Conservation (phyloP, 2,797 vertebrate genomes). For the Pagetopsis macropterus region DNA sequence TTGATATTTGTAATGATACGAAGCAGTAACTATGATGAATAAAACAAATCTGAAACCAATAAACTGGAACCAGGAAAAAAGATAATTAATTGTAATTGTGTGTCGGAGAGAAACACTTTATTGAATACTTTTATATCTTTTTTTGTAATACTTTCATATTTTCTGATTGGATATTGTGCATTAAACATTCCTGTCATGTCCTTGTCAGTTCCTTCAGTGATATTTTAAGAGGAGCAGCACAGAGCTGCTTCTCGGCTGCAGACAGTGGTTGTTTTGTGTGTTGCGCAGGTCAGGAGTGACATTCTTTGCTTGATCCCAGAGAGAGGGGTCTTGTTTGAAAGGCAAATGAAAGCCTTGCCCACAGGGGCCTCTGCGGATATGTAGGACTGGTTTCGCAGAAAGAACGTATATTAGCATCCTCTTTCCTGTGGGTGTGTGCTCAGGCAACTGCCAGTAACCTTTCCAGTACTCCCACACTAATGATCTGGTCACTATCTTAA, state of each 20-base stretch:
- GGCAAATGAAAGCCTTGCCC: constrained; percentile 63
- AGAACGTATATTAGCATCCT: constrained; percentile 36
- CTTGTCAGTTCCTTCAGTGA: constrained; percentile 6
- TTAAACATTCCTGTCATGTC: too few relatives aligned
- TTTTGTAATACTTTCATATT: too few relatives aligned
- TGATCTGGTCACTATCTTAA: constrained; percentile 27
- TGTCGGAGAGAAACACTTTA: too few relatives aligned
- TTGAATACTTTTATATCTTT: too few relatives aligned
- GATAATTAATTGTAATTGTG: too few relatives aligned
- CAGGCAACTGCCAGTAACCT: constrained; percentile 25
- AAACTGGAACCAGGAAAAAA: not conserved
- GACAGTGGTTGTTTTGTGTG: constrained; percentile 63
- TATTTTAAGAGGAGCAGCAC: constrained; percentile 49
- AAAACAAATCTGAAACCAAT: not conserved
- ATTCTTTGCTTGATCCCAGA: constrained; percentile 68
- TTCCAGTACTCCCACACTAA: constrained; percentile 42
- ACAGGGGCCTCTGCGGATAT: constrained; percentile 37
- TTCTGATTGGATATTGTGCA: too few relatives aligned
- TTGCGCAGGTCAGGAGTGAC: constrained; percentile 60
- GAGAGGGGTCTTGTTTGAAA: constrained; percentile 61
- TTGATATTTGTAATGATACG: not conserved
- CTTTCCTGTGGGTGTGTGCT: constrained; percentile 27
- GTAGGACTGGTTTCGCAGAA: constrained; percentile 46
- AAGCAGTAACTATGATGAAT: not conserved
- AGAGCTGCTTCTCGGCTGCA: constrained; percentile 37